These are phyloP conservation scores for Drosophila navojoa DNA, from an alignment of 1,140 invertebrate genomes.

Conservation along the genomic window DNA sequence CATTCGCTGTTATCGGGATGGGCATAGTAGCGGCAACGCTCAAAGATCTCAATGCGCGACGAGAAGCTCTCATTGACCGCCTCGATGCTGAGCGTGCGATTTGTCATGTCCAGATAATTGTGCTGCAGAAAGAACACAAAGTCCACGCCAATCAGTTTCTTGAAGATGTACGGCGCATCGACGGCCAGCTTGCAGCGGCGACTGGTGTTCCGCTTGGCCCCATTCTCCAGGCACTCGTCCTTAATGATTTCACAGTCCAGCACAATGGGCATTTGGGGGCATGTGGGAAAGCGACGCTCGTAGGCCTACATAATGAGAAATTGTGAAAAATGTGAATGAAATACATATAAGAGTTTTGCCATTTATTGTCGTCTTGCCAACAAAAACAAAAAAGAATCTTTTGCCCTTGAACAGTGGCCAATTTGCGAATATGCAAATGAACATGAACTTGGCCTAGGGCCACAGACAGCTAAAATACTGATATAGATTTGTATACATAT, in stretches of 20 bases:
- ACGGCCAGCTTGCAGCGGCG: conserved; percentile 96
- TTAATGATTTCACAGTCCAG: conserved; percentile 93
- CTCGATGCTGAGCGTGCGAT: conserved; percentile 94
- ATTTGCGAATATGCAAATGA: conserved; percentile 47
- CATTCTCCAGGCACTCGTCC: conserved; percentile 92
- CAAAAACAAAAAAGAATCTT: no score
- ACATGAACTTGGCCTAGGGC: conserved; percentile 55
- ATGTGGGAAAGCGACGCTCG: conserved; percentile 96
- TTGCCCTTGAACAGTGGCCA: conserved; percentile 50
- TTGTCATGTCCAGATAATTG: conserved; percentile 93
- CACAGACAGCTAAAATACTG: background rate
- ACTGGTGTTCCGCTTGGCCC: conserved; percentile 92
- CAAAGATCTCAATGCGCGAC: conserved; percentile 92
- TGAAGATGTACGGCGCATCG: conserved; percentile 97
- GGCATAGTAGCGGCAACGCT: conserved; percentile 97
- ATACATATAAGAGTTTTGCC: background rate
- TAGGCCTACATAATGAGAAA: conserved; percentile 90
- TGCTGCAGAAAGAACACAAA: conserved; percentile 96
- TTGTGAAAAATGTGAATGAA: conserved; percentile 2
- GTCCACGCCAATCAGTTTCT: conserved; percentile 98
- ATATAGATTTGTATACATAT: background rate
- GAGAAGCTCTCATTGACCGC: conserved; percentile 97
- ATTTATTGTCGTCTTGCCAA: no score
- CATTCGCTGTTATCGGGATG: conserved; percentile 97
- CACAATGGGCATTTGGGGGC: conserved; percentile 97